Evolutionary conservation across 2,113 vertebrate species (phyloP).

Genomic region (Pseudorectes ferrugineus): DNA sequence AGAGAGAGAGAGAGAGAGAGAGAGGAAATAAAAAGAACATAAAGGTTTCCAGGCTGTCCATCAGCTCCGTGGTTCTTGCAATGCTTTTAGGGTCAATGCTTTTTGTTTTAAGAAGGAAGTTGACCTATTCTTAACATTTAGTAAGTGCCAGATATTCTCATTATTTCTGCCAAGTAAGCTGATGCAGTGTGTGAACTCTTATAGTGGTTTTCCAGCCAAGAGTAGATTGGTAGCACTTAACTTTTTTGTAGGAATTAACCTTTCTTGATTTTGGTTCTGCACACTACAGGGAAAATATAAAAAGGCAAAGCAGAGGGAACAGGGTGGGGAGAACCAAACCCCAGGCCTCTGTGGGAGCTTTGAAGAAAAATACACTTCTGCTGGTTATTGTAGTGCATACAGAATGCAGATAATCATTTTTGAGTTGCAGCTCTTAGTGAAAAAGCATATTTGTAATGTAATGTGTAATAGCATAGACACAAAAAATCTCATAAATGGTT

Average conservation of each 20-base stretch:
- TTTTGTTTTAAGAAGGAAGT: constrained; percentile 7
- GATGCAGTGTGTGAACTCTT: not conserved
- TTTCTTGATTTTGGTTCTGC: constrained; percentile 11
- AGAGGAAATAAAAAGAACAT: not conserved
- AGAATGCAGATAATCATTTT: fast-evolving
- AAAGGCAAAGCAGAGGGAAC: not conserved
- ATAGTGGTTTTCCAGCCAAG: not conserved
- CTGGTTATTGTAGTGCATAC: not conserved
- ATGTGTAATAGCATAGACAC: not conserved
- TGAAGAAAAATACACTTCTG: not conserved
- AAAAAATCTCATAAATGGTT: not conserved
- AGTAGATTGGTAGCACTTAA: constrained; percentile 11
- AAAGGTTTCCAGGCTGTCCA: not conserved
- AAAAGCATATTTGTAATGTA: not conserved
- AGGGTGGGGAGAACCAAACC: not conserved
- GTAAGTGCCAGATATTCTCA: constrained; percentile 10
- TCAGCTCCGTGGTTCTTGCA: not conserved
- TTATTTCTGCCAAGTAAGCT: constrained; percentile 43
- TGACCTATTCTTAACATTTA: constrained; percentile 56
- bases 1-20: not conserved
- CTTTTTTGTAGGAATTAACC: not conserved
- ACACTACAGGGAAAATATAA: not conserved
- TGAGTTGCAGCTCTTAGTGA: not conserved
- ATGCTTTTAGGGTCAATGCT: not conserved
- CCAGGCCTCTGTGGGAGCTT: not conserved